A percentile compares a stretch with the other conserved stretches of the same genome.
phyloP scores from a whole-genome alignment of 2,797 vertebrate genomes.

The Rhinella marina region DNA sequence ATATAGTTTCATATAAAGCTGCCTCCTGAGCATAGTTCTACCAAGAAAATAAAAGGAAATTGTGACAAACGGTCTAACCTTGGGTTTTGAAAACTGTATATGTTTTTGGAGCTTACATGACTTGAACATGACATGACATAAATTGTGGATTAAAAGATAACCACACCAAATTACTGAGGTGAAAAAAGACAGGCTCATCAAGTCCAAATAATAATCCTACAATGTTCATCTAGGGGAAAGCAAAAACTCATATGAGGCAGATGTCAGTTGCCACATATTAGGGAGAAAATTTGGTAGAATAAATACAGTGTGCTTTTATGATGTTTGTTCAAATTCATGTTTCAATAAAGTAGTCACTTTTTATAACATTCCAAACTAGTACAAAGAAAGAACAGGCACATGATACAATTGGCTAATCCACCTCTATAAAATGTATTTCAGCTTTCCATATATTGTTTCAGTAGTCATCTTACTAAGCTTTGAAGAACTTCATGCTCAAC shows the following conservation, averaged over 20 bases:
- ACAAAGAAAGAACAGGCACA: neutral
- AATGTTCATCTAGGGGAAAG: too few species aligned
- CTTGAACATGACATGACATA: neutral
- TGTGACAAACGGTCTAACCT: neutral
- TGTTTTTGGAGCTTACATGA: neutral
- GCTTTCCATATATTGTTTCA: neutral
- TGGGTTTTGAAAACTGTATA: neutral
- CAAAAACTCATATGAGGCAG: too few species aligned
- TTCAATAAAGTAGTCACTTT: too few species aligned
- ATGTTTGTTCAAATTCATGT: too few species aligned
- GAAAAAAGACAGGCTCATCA: too few species aligned
- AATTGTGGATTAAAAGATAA: neutral
- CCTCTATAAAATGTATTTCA: neutral
- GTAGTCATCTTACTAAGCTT: slow-evolving; percentile 83
- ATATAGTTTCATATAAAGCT: slow-evolving; percentile 70
- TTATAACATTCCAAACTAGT: neutral
- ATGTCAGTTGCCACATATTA: too few species aligned
- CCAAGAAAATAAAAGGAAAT: slow-evolving; percentile 23
- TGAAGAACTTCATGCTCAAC: slow-evolving; percentile 90
- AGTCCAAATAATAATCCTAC: too few species aligned
- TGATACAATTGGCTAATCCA: neutral
- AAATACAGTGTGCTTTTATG: too few species aligned
- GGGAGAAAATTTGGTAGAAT: too few species aligned
- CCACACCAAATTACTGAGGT: too few species aligned
- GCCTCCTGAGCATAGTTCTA: slow-evolving; percentile 76